Conservation (phyloP, 2,797 vertebrate species). For the Malurus leucopterus region DNA sequence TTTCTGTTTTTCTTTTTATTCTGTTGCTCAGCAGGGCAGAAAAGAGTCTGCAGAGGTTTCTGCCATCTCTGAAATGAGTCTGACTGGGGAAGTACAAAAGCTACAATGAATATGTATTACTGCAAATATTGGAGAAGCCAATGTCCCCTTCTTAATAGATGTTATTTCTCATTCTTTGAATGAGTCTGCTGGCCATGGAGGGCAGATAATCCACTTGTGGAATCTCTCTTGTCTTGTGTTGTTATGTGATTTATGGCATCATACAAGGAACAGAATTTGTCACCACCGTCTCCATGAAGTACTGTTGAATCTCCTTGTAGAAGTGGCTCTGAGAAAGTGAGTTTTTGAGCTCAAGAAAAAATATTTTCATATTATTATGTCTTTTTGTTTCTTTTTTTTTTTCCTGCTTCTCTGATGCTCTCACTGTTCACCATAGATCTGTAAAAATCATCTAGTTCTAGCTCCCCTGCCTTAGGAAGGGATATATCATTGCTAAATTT, state of each 20-base stretch:
- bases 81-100: neutral
- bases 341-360: neutral
- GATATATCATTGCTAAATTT: neutral
- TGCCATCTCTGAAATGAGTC: neutral
- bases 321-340: neutral
- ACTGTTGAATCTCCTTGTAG: neutral
- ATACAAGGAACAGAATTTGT: neutral
- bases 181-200: neutral
- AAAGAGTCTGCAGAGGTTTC: neutral
- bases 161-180: conserved; percentile 23
- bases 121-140: conserved; percentile 17
- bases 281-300: neutral
- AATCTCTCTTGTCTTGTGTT: neutral
- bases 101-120: conserved; percentile 5
- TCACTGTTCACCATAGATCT: neutral
- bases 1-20: neutral
- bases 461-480: neutral
- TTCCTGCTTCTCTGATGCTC: neutral
- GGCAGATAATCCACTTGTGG: conserved; percentile 10
- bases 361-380: neutral
- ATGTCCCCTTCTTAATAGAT: neutral
- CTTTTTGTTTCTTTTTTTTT: neutral
- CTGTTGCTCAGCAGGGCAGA: neutral
- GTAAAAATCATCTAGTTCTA: neutral
- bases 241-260: neutral